A percentile compares a stretch with the other conserved stretches of the same genome.
Conservation (phyloP, 64 coral and sea anemone genomes). For the Cladopsammia gracilis region DNA sequence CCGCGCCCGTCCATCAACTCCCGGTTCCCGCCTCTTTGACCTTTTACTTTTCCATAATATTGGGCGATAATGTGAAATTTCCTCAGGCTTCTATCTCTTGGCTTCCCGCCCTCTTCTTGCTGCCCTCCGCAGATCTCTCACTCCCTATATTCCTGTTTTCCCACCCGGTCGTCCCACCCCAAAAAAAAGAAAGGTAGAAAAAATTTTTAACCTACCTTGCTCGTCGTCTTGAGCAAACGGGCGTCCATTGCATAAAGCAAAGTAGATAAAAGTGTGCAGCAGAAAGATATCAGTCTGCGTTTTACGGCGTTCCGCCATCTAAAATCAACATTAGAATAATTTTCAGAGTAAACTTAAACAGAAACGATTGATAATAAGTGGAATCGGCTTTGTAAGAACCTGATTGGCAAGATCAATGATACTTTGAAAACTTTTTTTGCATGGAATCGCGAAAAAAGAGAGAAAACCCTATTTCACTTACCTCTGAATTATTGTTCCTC, state of each 20-base stretch:
- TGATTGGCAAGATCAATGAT: neutral
- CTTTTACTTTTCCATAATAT: too few relatives aligned
- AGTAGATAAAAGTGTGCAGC: neutral
- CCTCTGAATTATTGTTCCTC: neutral
- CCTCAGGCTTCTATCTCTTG: too few relatives aligned
- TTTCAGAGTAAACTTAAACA: neutral
- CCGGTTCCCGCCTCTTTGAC: too few relatives aligned
- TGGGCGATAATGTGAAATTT: too few relatives aligned
- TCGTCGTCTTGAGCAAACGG: neutral
- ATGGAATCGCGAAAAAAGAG: neutral
- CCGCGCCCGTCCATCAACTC: too few relatives aligned
- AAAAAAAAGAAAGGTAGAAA: neutral
- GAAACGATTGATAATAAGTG: neutral
- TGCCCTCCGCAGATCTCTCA: too few relatives aligned
- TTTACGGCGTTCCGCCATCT: neutral
- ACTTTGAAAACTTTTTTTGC: neutral
- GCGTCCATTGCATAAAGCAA: neutral
- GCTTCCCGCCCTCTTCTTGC: too few relatives aligned
- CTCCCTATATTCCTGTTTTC: too few relatives aligned
- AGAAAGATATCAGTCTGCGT: neutral
- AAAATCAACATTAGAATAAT: neutral
- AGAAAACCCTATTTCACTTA: neutral
- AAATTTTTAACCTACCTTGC: neutral
- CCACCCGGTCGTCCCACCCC: too few relatives aligned
- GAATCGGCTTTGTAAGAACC: neutral